phyloP scores from a whole-genome alignment of 2,888 invertebrate genomes.

The Lepidocyrtinus sp. region DNA sequence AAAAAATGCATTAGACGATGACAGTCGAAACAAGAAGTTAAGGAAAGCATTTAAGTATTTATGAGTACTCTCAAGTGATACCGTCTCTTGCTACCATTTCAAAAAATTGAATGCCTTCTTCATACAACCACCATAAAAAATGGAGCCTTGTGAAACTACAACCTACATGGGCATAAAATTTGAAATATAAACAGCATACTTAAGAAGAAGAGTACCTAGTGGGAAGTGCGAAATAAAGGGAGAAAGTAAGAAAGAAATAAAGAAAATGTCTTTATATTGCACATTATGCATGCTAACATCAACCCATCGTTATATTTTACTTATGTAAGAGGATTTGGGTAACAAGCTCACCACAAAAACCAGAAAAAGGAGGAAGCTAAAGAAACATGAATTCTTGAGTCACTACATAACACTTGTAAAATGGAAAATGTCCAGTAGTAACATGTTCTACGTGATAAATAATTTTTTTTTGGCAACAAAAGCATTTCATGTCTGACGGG shows the following conservation, averaged over 20 bases:
- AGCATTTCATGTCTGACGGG: no score
- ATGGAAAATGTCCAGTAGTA: not conserved
- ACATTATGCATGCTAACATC: not conserved
- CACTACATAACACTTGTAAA: not conserved
- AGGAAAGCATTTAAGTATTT: slow-evolving; percentile 25
- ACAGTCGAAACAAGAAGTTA: slow-evolving; percentile 39
- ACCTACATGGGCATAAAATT: not conserved
- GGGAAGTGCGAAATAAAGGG: not conserved
- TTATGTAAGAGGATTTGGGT: slow-evolving; percentile 26
- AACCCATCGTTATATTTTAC: slow-evolving; percentile 18
- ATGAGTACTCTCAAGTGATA: not conserved
- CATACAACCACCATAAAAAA: not conserved
- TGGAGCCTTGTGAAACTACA: not conserved
- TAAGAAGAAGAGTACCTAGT: not conserved
- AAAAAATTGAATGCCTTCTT: not conserved
- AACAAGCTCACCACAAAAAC: not conserved
- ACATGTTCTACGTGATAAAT: not conserved
- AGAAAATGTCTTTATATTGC: not conserved
- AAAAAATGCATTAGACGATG: slow-evolving; percentile 38
- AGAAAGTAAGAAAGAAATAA: not conserved
- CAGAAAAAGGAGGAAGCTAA: not conserved
- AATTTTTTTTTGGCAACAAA: no score
- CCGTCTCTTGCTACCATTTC: not conserved
- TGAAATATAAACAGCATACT: not conserved
- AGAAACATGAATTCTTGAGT: not conserved